Evolutionary conservation across 2,888 invertebrate species (phyloP).

Genomic region (Liodrosophila aerea): DNA sequence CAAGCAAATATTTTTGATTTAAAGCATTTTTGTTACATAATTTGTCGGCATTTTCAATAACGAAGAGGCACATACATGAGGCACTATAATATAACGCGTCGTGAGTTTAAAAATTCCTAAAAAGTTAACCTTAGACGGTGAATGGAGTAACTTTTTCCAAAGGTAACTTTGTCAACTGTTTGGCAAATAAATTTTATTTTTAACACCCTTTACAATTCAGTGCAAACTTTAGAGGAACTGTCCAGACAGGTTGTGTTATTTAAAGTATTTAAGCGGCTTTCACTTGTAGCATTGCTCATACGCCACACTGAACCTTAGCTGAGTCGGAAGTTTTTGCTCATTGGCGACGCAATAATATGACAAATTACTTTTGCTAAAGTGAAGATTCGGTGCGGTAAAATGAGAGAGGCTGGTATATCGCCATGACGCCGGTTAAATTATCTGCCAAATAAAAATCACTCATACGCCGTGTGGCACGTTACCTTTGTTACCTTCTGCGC

Average conservation of each 20-base stretch:
- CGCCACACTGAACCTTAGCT: conserved; percentile 20
- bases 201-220: conserved; percentile 30
- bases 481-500: conserved; percentile 14
- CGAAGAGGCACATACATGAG: background rate
- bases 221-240: conserved; percentile 28
- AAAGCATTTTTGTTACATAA: conserved; percentile 29
- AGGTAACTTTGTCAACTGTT: conserved; percentile 46
- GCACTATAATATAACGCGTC: conserved; percentile 37
- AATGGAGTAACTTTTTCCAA: conserved; percentile 13
- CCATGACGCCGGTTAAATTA: conserved; percentile 74
- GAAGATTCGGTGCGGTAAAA: conserved; percentile 11
- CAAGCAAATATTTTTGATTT: conserved; percentile 20
- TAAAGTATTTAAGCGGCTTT: conserved; percentile 38
- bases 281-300: conserved; percentile 25
- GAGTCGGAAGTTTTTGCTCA: conserved; percentile 23
- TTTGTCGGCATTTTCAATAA: conserved; percentile 35
- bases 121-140: conserved; percentile 29
- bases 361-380: conserved; percentile 59
- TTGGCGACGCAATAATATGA: conserved; percentile 49
- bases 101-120: conserved; percentile 56
- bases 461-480: conserved; percentile 57
- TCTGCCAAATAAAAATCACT: conserved; percentile 76
- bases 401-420: conserved; percentile 39
- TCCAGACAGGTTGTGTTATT: conserved; percentile 20
- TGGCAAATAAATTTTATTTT: conserved; percentile 52